These are phyloP conservation scores for Teleiodes luculella DNA, from an alignment of 2,888 invertebrate species.

Conservation along the genomic window DNA sequence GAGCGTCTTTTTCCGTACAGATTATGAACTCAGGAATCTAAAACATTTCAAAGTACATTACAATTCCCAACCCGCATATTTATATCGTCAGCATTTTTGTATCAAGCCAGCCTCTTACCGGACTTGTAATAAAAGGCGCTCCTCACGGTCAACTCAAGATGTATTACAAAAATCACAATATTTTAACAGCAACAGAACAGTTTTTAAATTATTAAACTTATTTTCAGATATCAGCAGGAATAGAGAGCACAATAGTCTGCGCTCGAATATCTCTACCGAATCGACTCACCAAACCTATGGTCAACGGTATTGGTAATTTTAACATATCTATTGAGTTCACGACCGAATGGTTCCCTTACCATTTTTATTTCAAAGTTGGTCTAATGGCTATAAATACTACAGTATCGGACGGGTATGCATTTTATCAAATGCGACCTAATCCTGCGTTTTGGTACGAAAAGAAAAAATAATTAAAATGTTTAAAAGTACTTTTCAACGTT, in stretches of 20 bases:
- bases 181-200: too few relatives aligned
- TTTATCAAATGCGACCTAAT: neutral
- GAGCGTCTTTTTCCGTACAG: too few relatives aligned
- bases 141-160: too few relatives aligned
- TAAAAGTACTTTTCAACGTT: neutral
- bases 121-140: too few relatives aligned
- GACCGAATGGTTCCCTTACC: slow-evolving; percentile 53
- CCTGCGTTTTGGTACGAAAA: neutral
- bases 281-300: slow-evolving; percentile 37
- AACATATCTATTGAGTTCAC: slow-evolving; percentile 49
- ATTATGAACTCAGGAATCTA: too few relatives aligned
- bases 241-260: slow-evolving; percentile 56
- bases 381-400: slow-evolving; percentile 51
- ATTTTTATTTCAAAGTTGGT: slow-evolving; percentile 48
- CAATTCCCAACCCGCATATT: too few relatives aligned
- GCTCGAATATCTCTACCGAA: slow-evolving; percentile 53
- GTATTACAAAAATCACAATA: too few relatives aligned
- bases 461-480: neutral
- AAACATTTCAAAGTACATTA: too few relatives aligned
- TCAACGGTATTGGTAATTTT: slow-evolving; percentile 56
- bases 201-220: neutral
- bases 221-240: slow-evolving; percentile 55
- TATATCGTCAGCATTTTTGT: too few relatives aligned
- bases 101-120: too few relatives aligned
- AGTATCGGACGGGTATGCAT: neutral